Percentiles rank a stretch among this genome's conserved stretches.
These are phyloP conservation scores for Paracyclopina nana DNA, from an alignment of 1,140 invertebrate genomes.

Conservation along the genomic window DNA sequence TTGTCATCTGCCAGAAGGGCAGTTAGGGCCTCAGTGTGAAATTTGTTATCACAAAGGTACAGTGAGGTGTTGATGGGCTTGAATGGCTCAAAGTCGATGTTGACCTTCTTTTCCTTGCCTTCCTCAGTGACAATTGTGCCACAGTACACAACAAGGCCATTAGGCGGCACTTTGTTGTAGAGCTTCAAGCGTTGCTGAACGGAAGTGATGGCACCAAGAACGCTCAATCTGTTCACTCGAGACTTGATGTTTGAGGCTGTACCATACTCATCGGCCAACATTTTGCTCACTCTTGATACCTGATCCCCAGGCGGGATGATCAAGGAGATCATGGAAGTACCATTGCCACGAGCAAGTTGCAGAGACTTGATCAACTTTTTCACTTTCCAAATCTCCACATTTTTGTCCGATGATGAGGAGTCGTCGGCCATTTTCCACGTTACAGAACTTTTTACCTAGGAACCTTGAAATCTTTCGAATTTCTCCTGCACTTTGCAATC, in stretches of 20 bases:
- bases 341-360: constrained; percentile 97
- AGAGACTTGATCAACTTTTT: constrained; percentile 99
- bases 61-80: constrained; percentile 99
- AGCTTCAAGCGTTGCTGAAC: constrained; percentile 96
- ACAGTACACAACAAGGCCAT: constrained; percentile 98
- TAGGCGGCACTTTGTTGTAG: constrained; percentile 97
- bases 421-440: no score
- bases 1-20: constrained; percentile 95
- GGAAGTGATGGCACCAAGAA: constrained; percentile 95
- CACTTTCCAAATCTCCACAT: constrained; percentile 99
- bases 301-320: constrained; percentile 99
- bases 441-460: no score
- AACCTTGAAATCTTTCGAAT: no score
- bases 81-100: constrained; percentile 99
- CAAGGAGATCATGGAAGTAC: constrained; percentile 98
- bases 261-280: constrained; percentile 99
- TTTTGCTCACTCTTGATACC: constrained; percentile 90
- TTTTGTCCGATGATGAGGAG: constrained; percentile 90
- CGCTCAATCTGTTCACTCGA: constrained; percentile 90
- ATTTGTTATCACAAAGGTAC: constrained; percentile 99
- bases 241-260: constrained; percentile 99
- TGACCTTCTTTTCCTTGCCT: constrained; percentile 99
- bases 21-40: constrained; percentile 85
- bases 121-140: constrained; percentile 99
- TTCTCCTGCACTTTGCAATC: no score